A percentile compares a stretch with the other conserved stretches of the same genome.
phyloP scores from a whole-genome alignment of 2,113 vertebrate genomes.

The Lipophrys pholis region DNA sequence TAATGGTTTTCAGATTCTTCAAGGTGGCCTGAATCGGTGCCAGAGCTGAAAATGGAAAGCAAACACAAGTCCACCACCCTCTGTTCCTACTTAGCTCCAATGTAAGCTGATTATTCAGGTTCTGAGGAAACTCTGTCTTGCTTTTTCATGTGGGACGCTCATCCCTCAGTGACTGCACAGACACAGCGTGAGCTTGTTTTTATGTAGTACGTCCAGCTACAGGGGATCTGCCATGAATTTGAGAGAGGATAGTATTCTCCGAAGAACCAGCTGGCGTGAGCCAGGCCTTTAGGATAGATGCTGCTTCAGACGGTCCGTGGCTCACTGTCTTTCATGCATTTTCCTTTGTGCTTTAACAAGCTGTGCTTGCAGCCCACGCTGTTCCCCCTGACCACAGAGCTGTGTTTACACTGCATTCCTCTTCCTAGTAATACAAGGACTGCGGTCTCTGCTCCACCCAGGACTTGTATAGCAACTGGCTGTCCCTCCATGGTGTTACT shows the following conservation, averaged over 20 bases:
- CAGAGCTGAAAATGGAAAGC: slow-evolving; percentile 79
- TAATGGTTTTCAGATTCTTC: slow-evolving; percentile 82
- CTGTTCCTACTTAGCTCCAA: slow-evolving; percentile 80
- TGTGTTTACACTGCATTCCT: slow-evolving; percentile 56
- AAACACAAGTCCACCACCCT: slow-evolving; percentile 71
- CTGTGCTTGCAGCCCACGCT: slow-evolving; percentile 35
- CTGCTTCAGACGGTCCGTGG: slow-evolving; percentile 27
- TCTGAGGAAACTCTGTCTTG: slow-evolving; percentile 66
- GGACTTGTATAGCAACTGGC: slow-evolving; percentile 19
- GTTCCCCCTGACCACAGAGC: slow-evolving; percentile 41
- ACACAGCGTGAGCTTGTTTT: slow-evolving; percentile 48
- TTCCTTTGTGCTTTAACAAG: slow-evolving; percentile 38
- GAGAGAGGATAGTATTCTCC: background rate
- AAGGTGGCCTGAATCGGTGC: slow-evolving; percentile 75
- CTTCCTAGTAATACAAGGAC: slow-evolving; percentile 37
- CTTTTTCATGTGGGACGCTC: slow-evolving; percentile 62
- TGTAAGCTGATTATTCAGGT: slow-evolving; percentile 77
- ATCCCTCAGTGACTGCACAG: slow-evolving; percentile 34
- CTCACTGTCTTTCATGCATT: slow-evolving; percentile 41
- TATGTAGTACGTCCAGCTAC: slow-evolving; percentile 47
- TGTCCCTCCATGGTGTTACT: slow-evolving; percentile 20
- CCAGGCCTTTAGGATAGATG: slow-evolving; percentile 4
- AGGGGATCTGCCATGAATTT: slow-evolving; percentile 32
- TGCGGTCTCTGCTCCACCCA: slow-evolving; percentile 47
- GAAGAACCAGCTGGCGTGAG: slow-evolving; percentile 27